Conservation (phyloP, 2,113 vertebrate species). For the Xiphorhynchus elegans region DNA sequence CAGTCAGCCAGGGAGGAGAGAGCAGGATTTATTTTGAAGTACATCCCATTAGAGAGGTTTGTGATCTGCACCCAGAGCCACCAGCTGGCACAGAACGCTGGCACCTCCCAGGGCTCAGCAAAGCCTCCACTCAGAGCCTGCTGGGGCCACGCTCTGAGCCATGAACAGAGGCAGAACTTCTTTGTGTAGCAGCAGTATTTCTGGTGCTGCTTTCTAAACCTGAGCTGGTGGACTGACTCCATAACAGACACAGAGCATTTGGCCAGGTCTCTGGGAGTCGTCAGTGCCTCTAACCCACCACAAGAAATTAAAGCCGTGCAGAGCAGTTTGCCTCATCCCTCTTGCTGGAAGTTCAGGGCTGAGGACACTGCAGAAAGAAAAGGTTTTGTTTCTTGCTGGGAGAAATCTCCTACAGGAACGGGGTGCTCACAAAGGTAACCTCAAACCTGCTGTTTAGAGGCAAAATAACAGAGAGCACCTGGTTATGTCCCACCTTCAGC, state of each 20-base stretch:
- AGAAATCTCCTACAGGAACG: background rate
- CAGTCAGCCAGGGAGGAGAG: background rate
- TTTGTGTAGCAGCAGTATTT: background rate
- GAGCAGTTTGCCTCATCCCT: background rate
- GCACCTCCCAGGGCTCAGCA: background rate
- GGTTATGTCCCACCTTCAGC: background rate
- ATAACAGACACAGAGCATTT: background rate
- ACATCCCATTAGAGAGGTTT: too few species aligned
- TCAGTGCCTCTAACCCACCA: background rate
- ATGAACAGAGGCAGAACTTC: background rate
- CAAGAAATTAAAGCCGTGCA: background rate
- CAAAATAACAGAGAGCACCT: rapidly evolving
- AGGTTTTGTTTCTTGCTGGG: background rate
- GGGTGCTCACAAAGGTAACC: background rate
- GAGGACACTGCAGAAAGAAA: background rate
- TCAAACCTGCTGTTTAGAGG: background rate
- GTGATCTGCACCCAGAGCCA: background rate
- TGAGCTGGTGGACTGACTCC: background rate
- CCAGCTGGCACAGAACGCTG: background rate
- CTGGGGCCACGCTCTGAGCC: background rate
- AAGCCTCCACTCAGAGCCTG: background rate
- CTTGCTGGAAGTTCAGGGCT: background rate
- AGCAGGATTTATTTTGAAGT: background rate
- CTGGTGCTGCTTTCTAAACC: background rate
- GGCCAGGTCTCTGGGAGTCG: background rate